phyloP scores from a whole-genome alignment of 2,113 vertebrate species.

The Stigmatopora nigra region DNA sequence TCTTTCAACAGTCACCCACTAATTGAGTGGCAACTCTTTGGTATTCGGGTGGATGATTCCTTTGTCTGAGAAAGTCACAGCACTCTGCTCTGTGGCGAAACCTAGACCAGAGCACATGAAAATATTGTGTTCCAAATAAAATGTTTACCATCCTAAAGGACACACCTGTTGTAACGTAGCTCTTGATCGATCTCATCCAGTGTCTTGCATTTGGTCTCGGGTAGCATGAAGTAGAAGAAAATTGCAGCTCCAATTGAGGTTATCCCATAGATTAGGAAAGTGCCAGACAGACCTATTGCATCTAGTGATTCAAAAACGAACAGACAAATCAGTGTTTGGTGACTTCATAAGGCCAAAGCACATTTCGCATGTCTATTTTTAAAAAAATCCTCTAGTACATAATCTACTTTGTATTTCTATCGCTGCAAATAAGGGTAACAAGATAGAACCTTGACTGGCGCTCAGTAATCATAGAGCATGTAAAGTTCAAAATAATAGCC shows the following conservation, averaged over 20 bases:
- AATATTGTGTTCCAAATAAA: background rate
- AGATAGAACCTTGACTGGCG: too few relatives aligned
- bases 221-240: constrained; percentile 81
- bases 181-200: constrained; percentile 83
- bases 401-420: background rate
- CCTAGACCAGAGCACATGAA: constrained; percentile 48
- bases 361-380: background rate
- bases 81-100: constrained; percentile 42
- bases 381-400: background rate
- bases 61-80: constrained; percentile 43
- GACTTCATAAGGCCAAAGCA: background rate
- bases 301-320: constrained; percentile 57
- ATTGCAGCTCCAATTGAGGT: constrained; percentile 62
- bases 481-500: too few relatives aligned
- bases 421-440: too few relatives aligned
- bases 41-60: constrained; percentile 55
- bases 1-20: background rate
- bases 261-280: constrained; percentile 80
- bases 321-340: background rate
- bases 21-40: constrained; percentile 58
- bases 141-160: background rate
- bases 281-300: constrained; percentile 77
- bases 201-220: constrained; percentile 88
- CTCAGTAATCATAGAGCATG: too few relatives aligned
- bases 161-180: constrained; percentile 73